Evolutionary conservation across 2,888 invertebrate genomes (phyloP).

Genomic region (Congeria kusceri): DNA sequence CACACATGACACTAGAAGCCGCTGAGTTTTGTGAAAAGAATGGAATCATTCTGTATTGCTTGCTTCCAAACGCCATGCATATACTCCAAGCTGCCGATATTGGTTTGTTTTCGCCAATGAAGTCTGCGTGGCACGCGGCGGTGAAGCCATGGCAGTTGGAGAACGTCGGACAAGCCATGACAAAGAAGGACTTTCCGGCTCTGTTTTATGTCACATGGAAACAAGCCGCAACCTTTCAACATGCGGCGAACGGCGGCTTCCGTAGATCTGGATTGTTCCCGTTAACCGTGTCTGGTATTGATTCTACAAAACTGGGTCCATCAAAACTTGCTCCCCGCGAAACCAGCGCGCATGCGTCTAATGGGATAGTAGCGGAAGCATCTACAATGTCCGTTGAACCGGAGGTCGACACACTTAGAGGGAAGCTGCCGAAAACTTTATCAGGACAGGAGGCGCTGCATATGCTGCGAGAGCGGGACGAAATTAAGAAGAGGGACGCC

Average conservation of each 20-base stretch:
- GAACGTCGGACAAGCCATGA: constrained; percentile 20
- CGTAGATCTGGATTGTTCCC: constrained; percentile 33
- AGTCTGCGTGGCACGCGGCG: constrained; percentile 20
- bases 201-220: no score
- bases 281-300: not conserved
- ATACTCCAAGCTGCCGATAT: constrained; percentile 17
- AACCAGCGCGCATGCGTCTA: not conserved
- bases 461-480: constrained; percentile 33
- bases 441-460: constrained; percentile 26
- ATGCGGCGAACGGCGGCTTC: constrained; percentile 20
- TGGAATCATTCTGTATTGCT: constrained; percentile 43
- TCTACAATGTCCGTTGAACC: not conserved
- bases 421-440: constrained; percentile 31
- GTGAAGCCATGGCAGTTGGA: constrained; percentile 32
- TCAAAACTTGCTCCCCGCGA: constrained; percentile 10
- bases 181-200: constrained; percentile 27
- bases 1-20: constrained; percentile 33
- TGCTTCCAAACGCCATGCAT: constrained; percentile 30
- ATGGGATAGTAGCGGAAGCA: constrained; percentile 5
- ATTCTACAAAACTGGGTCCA: not conserved
- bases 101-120: constrained; percentile 35
- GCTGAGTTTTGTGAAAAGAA: no score
- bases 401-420: not conserved
- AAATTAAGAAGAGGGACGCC: constrained; percentile 20
- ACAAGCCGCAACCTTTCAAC: no score